Evolutionary conservation across 1,140 invertebrate species (phyloP).

Genomic region (Galleria mellonella): DNA sequence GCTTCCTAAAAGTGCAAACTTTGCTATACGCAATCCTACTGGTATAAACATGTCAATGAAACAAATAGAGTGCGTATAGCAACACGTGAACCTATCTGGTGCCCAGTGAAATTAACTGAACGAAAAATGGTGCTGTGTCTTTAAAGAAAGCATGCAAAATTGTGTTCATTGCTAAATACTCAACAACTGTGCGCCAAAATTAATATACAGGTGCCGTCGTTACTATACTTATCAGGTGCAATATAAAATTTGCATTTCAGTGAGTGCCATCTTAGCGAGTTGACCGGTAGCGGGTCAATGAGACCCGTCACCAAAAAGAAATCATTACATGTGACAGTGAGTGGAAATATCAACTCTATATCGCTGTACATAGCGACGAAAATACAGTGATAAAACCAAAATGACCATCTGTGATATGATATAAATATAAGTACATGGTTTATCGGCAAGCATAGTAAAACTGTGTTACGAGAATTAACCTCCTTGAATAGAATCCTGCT

Average conservation of each 20-base stretch:
- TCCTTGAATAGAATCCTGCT: conserved; percentile 71
- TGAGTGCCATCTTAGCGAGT: conserved; percentile 74
- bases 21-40: conserved; percentile 31
- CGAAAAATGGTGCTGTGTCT: conserved; percentile 70
- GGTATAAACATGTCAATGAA: not conserved
- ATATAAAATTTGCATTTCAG: conserved; percentile 76
- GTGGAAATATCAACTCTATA: conserved; percentile 65
- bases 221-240: conserved; percentile 76
- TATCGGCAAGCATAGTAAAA: conserved; percentile 68
- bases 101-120: conserved; percentile 65
- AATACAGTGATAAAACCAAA: conserved; percentile 40
- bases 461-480: conserved; percentile 66
- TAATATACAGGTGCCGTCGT: conserved; percentile 77
- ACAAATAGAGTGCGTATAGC: conserved; percentile 28
- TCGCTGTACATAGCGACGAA: conserved; percentile 30
- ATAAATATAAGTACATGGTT: conserved; percentile 41
- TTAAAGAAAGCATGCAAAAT: conserved; percentile 74
- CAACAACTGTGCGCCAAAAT: conserved; percentile 77
- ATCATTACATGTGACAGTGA: conserved; percentile 82
- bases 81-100: conserved; percentile 57
- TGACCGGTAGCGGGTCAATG: conserved; percentile 26
- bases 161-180: conserved; percentile 75
- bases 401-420: conserved; percentile 30
- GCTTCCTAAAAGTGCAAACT: conserved; percentile 61
- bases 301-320: conserved; percentile 62